Evolutionary conservation across 2,113 vertebrate genomes (phyloP).

Genomic region (Thomomys bottae): DNA sequence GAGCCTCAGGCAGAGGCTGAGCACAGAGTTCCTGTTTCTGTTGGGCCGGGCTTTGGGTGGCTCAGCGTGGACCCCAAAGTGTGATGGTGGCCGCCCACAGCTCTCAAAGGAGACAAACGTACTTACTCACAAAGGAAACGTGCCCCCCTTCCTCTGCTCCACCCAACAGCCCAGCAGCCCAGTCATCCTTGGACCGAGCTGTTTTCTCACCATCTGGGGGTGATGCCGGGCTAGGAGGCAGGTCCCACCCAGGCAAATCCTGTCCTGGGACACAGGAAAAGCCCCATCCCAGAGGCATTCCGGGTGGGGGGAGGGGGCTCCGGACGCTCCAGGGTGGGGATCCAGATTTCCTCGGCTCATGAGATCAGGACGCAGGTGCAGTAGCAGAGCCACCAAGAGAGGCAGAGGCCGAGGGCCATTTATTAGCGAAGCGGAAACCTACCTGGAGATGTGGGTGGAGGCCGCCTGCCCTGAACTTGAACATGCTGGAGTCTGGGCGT

Average conservation of each 20-base stretch:
- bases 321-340: too few species aligned
- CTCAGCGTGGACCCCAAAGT: background rate
- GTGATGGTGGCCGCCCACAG: background rate
- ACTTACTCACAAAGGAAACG: background rate
- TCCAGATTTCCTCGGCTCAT: too few species aligned
- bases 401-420: too few species aligned
- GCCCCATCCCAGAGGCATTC: background rate
- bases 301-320: too few species aligned
- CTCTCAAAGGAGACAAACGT: background rate
- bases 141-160: background rate
- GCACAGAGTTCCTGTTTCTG: background rate
- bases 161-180: background rate
- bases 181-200: too few species aligned
- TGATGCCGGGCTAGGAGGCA: background rate
- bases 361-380: too few species aligned
- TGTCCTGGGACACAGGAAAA: background rate
- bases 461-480: too few species aligned
- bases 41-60: background rate
- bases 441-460: too few species aligned
- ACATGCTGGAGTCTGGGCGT: too few species aligned
- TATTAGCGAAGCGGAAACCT: too few species aligned
- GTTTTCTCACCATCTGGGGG: background rate
- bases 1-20: background rate
- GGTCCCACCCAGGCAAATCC: background rate
- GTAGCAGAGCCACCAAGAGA: too few species aligned